Evolutionary conservation across 2,797 vertebrate species (phyloP).

Genomic region (Pristis pectinata): DNA sequence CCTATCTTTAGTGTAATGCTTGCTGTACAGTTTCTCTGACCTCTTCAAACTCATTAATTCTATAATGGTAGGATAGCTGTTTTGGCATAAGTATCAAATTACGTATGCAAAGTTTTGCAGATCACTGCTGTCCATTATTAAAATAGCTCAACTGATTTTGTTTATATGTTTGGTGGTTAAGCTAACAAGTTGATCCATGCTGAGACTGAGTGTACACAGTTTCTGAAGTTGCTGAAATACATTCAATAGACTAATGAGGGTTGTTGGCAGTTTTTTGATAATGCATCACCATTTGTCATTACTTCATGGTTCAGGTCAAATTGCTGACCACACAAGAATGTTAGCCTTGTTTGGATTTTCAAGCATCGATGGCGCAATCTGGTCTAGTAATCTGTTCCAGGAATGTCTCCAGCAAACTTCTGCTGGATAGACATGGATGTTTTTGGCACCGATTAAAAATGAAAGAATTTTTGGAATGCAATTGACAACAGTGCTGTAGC

Average conservation of each 20-base stretch:
- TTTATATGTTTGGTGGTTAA: too few relatives aligned
- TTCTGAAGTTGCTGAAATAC: background rate
- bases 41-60: background rate
- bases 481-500: background rate
- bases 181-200: background rate
- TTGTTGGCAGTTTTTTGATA: background rate
- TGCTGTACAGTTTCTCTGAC: background rate
- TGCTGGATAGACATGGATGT: background rate
- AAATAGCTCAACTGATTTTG: background rate
- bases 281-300: background rate
- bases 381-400: background rate
- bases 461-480: slow-evolving; percentile 25
- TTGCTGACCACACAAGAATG: background rate
- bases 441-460: background rate
- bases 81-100: background rate
- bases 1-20: too few relatives aligned
- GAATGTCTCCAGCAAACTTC: background rate
- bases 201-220: background rate
- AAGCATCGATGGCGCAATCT: background rate
- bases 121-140: background rate
- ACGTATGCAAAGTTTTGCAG: background rate
- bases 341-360: background rate
- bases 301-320: background rate
- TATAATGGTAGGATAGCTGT: background rate
- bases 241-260: background rate